Evolutionary conservation across 2,797 vertebrate species (phyloP).

Genomic region (Syngnathus rostellatus): DNA sequence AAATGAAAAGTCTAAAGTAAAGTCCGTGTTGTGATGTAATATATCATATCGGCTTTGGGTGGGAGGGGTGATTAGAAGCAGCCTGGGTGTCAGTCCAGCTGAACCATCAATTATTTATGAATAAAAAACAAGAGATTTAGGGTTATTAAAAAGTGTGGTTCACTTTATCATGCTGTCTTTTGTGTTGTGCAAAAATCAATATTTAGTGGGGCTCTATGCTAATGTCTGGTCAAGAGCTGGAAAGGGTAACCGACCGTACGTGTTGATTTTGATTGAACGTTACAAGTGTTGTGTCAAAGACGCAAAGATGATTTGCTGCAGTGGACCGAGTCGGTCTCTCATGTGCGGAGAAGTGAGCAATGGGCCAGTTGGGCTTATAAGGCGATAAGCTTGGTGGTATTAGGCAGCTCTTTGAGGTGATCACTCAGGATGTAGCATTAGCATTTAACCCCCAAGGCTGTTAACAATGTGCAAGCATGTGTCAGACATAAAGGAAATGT

Average conservation of each 20-base stretch:
- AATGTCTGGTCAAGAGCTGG: slow-evolving; percentile 1
- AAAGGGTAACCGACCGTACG: background rate
- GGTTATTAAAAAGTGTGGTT: slow-evolving; percentile 9
- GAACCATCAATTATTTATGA: slow-evolving; percentile 12
- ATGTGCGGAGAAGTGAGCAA: slow-evolving; percentile 15
- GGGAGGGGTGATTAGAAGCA: background rate
- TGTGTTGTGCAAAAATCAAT: background rate
- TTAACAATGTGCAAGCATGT: slow-evolving; percentile 51
- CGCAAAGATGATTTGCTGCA: background rate
- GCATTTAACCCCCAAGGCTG: slow-evolving; percentile 42
- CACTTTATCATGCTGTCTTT: slow-evolving; percentile 1
- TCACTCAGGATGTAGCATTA: slow-evolving; percentile 41
- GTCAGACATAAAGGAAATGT: slow-evolving; percentile 30
- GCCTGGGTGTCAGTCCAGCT: slow-evolving; percentile 7
- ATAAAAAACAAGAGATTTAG: slow-evolving; percentile 14
- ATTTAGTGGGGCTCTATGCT: slow-evolving; percentile 5
- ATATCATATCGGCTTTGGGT: slow-evolving; percentile 5
- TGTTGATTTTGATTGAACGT: background rate
- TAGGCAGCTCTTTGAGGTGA: slow-evolving; percentile 32
- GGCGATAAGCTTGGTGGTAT: slow-evolving; percentile 37
- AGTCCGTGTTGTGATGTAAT: slow-evolving; percentile 12
- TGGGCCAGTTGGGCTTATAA: slow-evolving; percentile 35
- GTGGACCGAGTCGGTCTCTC: background rate
- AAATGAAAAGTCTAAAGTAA: slow-evolving; percentile 36
- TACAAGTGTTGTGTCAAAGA: background rate